phyloP scores from a whole-genome alignment of 2,888 invertebrate species.

The Eudasyphora cyanicolor region DNA sequence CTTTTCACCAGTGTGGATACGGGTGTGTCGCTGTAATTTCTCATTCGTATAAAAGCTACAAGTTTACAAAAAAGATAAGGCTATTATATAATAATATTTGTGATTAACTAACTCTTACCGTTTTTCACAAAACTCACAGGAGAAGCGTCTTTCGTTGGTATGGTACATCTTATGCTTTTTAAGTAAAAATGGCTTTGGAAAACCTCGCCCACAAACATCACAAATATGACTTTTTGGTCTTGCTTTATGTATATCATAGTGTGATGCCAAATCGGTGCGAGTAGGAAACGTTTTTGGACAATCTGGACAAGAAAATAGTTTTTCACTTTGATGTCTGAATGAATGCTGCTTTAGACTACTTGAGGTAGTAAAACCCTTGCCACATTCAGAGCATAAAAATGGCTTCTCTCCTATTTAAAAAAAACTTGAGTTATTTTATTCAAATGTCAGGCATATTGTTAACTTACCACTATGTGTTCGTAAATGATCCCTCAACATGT shows the following conservation, averaged over 20 bases:
- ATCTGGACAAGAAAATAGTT: constrained; percentile 44
- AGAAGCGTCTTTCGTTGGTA: constrained; percentile 42
- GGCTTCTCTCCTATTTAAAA: constrained; percentile 23
- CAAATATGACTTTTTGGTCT: constrained; percentile 52
- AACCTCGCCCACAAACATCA: constrained; percentile 51
- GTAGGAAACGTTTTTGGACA: constrained; percentile 57
- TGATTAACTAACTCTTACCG: constrained; percentile 3
- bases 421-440: not conserved
- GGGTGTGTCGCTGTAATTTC: constrained; percentile 82
- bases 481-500: constrained; percentile 49
- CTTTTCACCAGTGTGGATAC: constrained; percentile 82
- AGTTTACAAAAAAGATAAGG: constrained; percentile 6
- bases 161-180: constrained; percentile 59
- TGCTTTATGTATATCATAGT: constrained; percentile 47
- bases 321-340: constrained; percentile 41
- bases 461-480: constrained; percentile 42
- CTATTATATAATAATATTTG: not conserved
- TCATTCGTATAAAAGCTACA: constrained; percentile 82
- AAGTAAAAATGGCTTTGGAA: constrained; percentile 50
- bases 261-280: constrained; percentile 44
- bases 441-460: not conserved
- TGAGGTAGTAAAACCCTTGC: constrained; percentile 52
- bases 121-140: constrained; percentile 58
- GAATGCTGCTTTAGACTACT: constrained; percentile 54
- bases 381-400: constrained; percentile 55